A percentile compares a stretch with the other conserved stretches of the same genome.
These are phyloP conservation scores for Ctenomys sociabilis DNA, from an alignment of 2,113 vertebrate species.

Conservation along the genomic window DNA sequence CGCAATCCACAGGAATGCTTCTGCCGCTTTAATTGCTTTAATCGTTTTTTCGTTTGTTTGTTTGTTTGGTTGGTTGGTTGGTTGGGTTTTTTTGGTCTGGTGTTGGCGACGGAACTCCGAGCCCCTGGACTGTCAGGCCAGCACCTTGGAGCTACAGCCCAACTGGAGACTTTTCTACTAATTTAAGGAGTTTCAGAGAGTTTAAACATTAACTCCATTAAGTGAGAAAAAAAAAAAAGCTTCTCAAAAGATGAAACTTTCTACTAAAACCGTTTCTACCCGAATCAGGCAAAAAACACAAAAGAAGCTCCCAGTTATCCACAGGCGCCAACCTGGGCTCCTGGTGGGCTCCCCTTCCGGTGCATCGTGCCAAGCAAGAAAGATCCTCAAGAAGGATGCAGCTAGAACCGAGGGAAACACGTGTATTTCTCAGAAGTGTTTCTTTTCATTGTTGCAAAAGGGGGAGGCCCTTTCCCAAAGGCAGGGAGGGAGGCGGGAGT, in stretches of 20 bases:
- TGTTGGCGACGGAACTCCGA: not conserved
- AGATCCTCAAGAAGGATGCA: not conserved
- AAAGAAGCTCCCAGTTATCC: not conserved
- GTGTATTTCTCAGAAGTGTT: not conserved
- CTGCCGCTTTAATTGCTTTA: not conserved
- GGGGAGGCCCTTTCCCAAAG: not conserved
- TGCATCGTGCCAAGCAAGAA: not conserved
- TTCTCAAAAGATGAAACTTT: not conserved
- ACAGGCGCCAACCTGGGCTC: not conserved
- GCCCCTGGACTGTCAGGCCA: not conserved
- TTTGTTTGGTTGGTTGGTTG: no score
- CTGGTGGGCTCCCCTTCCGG: fast-evolving
- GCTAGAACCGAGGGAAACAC: fast-evolving
- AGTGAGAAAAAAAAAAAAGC: not conserved
- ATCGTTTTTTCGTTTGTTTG: no score
- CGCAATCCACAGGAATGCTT: not conserved
- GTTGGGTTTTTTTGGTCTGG: not conserved
- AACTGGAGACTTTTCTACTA: not conserved
- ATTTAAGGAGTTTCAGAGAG: not conserved
- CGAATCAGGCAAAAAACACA: not conserved
- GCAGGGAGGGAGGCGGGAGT: no score
- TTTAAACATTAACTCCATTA: no score
- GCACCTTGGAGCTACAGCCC: fast-evolving
- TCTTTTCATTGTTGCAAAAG: not conserved
- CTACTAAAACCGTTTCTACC: not conserved